Evolutionary conservation across 2,797 vertebrate species (phyloP).

Genomic region (Phalloptychus januarius): DNA sequence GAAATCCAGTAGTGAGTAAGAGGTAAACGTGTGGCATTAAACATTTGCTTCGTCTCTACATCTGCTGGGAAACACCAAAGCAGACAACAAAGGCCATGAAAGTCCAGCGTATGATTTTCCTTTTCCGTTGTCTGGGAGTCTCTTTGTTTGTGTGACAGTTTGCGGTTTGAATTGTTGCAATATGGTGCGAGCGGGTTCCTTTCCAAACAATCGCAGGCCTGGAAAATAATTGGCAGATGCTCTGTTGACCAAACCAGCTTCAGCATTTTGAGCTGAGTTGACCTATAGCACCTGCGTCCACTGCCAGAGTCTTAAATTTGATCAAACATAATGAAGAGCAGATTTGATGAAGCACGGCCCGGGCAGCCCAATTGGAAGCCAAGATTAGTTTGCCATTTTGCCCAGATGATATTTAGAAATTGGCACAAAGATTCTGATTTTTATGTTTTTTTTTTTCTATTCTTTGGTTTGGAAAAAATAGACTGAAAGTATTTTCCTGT

Average conservation of each 20-base stretch:
- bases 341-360: constrained; percentile 60
- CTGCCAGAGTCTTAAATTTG: constrained; percentile 57
- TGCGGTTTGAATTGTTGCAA: constrained; percentile 46
- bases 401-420: constrained; percentile 57
- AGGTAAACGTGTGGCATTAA: constrained; percentile 22
- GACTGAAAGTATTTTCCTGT: neutral
- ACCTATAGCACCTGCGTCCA: constrained; percentile 63
- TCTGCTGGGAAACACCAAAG: constrained; percentile 38
- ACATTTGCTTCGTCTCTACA: constrained; percentile 21
- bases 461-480: constrained; percentile 11
- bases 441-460: constrained; percentile 15
- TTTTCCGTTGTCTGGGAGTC: constrained; percentile 38
- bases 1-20: constrained; percentile 8
- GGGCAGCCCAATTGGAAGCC: constrained; percentile 47
- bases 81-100: constrained; percentile 17
- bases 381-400: constrained; percentile 40
- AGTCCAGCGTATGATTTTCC: constrained; percentile 17
- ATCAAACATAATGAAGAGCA: constrained; percentile 68
- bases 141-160: constrained; percentile 46
- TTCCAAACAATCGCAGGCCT: constrained; percentile 57
- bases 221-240: constrained; percentile 73
- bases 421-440: constrained; percentile 38
- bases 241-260: constrained; percentile 63
- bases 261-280: constrained; percentile 43
- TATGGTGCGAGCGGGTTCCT: constrained; percentile 42